Conservation (phyloP, 2,113 vertebrate species). For the Gallinago media region DNA sequence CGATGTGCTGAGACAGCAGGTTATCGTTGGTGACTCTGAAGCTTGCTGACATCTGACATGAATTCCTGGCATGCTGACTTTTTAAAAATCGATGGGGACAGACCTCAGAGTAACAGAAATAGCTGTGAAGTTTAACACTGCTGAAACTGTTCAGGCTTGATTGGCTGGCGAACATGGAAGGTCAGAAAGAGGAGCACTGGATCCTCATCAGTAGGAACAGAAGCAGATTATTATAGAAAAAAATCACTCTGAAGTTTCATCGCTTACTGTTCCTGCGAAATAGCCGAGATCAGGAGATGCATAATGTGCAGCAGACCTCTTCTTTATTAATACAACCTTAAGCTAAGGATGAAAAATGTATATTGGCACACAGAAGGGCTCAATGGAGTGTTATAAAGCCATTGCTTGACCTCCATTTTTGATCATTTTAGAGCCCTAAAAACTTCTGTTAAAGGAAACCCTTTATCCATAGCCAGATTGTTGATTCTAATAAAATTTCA, state of each 20-base stretch:
- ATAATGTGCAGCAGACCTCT: slow-evolving; percentile 73
- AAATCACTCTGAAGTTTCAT: slow-evolving; percentile 63
- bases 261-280: slow-evolving; percentile 67
- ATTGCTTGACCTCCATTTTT: slow-evolving; percentile 50
- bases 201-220: slow-evolving; percentile 71
- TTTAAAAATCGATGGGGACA: slow-evolving; percentile 74
- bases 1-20: slow-evolving; percentile 77
- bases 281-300: slow-evolving; percentile 51
- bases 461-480: neutral
- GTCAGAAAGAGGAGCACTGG: slow-evolving; percentile 66
- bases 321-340: slow-evolving; percentile 74
- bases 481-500: neutral
- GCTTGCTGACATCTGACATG: slow-evolving; percentile 77
- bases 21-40: slow-evolving; percentile 68
- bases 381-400: slow-evolving; percentile 54
- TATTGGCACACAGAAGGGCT: slow-evolving; percentile 40
- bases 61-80: slow-evolving; percentile 75
- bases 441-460: slow-evolving; percentile 33
- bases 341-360: slow-evolving; percentile 70
- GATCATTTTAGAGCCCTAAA: slow-evolving; percentile 47
- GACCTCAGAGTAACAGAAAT: slow-evolving; percentile 73
- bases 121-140: slow-evolving; percentile 74
- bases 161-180: slow-evolving; percentile 69
- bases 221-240: slow-evolving; percentile 67
- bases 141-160: slow-evolving; percentile 62